Base-by-base conservation (phyloP, 1,140 invertebrate species). In the Heliothis virescens region DNA sequence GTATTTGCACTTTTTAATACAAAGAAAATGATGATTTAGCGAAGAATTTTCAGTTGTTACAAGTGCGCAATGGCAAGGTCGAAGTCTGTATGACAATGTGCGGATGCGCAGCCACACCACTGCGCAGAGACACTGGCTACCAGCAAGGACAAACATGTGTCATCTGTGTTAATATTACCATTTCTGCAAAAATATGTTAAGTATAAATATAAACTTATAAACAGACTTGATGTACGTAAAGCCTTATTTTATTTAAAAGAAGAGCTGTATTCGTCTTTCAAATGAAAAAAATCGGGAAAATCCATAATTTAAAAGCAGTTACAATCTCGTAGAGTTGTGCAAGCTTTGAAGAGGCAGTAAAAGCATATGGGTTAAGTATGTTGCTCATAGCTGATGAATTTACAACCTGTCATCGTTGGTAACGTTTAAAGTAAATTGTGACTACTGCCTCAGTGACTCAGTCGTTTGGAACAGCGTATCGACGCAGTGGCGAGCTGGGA, bases 61-160 rank as follows among this genome's bases (percentile, higher is more conserved):
- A 69, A 69, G 47, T 72, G 69, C 47, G 26, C 69, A 72, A 72
- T 72, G 52, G 52, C 69, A 72, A 72, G 69, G 69, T 57, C 69
- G 62, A 47, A 41, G 34, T 41, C 62, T 52, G 9, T 26, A 41
- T 60, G 72, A 75, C 72, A 75, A 75, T 75, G 57, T 18, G 21
- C 72, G 72, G 72, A 75, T 75, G 72, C 59, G 41, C 72, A 59
- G 10, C 41, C 57, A 15, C 41, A 18, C 34, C 13, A 53, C 48
- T 15, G 18, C 18, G 21, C 12, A 53, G 12, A 50, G 18, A 41
- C 41, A 15, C 18, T 75, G 47, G 15, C 57, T 75, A n/a, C 9
- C 18, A 71, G 10, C 41, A 75, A 75, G 57, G 72, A 15, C 72
- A 62, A 10, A 67, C 34, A 29, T 55, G 21, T 57, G 69, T 62